Evolutionary conservation across 1,140 invertebrate genomes (phyloP), one percentile per base, ranked within the genome.

Genomic region (Schlechtendalia chinensis): DNA sequence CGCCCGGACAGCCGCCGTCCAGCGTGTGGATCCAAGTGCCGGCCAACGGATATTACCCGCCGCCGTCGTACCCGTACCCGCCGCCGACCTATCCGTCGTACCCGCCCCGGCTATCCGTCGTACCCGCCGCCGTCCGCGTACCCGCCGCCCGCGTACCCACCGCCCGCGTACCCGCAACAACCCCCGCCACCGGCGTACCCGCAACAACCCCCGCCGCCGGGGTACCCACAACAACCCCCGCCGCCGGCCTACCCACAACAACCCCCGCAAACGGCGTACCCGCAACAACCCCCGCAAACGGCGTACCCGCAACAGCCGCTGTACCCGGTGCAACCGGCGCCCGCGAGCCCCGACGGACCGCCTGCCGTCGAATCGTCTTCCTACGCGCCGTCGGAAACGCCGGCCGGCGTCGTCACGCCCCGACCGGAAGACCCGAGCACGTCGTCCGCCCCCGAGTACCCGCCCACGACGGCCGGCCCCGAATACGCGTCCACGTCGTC

Each of bases 351-450:
- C 32, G 32, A 39, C 3, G 32, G 8, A 39, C 87, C 59, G 83
- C 32, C 32, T 4, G 3, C 32, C 32, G 32, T 39, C 10, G 58
- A 50, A 63, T 22, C 58, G 27, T 65, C 56, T 32, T 47, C 39
- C 0, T 14, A 86, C 8, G 85, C 85, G 10, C 85, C 84, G 0
- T 85, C 86, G 0, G 85, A 86, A 0, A 85, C 84, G 24, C 84
- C 85, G 1, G 84, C 85, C 3, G 84, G 45, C 11, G 39, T 71
- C 59, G 69, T 63, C 17, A 80, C 81, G 24, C 72, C 82, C 47
- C 67, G 82, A 79, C 80, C 82, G 29, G 63, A 61, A 17, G 39
- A 47, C 16, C 69, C 47, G 54, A 24, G 17, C 39, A 29, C 67
- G 47, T 32, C 75, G 50, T 71, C 82, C 16, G 39, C 53, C 12